Evolutionary conservation across 2,888 invertebrate genomes (phyloP), one percentile per base, ranked within the genome.

Genomic region (Tanytarsus gracilentus): DNA sequence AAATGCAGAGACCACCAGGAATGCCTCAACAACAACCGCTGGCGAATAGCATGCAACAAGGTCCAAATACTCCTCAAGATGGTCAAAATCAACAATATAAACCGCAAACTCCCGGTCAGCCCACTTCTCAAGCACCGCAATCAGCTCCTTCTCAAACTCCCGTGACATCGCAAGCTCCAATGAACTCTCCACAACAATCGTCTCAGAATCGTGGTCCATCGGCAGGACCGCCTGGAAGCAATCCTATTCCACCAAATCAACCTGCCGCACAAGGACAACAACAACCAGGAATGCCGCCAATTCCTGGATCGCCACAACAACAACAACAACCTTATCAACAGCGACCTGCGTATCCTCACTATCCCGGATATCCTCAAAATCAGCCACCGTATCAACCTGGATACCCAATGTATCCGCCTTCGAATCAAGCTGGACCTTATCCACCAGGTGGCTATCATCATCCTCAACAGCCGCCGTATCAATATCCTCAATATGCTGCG

Each of bases 221-320:
- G 7, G 84, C 85, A 65, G 81, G 81, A 62, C 78, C 78, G 62
- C 85, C 86, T 68, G 80, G 84, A 55, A 85, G 85, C 69, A 83
- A 84, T 49, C 85, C 85, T 67, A 84, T 85, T 66, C 85, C 85
- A 62, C 83, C 16, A 14, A 21, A 21, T 51, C 29, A 11, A 70
- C 70, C 39, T 1, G 16, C 4, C 3, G 21, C 40, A 14, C 36
- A 16, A 4, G 16, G 26, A 4, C 69, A 69, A 50, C 68, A 67
- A 62, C 67, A 64, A 52, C 68, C 63, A 51, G 65, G 64, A 56
- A 65, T 65, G 58, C 61, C 30, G 9, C 64, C 64, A 44, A 58
- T 63, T 39, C 83, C 84, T 61, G 74, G 65, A 74, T 77, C 62
- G 75, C 81, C 67, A 76, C 81, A 70, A 75, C 81, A 64, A 77